Conservation (phyloP, 2,888 invertebrate genomes). For the Chromoteleia sp. region DNA sequence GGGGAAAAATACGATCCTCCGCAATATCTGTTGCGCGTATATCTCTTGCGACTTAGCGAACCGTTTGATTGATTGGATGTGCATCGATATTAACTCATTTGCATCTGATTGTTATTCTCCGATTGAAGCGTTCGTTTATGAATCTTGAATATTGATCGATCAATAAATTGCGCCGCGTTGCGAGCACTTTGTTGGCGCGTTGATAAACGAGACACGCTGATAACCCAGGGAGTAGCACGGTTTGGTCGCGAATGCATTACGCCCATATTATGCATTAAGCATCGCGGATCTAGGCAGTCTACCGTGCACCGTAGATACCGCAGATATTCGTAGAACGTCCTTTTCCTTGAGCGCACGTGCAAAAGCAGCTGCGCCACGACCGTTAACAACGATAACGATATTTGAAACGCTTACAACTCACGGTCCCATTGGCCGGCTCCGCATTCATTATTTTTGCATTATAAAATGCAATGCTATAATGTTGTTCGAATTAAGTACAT, state of each 20-base stretch:
- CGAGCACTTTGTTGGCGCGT: conserved; percentile 45
- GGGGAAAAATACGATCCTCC: conserved; percentile 11
- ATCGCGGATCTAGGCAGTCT: conserved; percentile 54
- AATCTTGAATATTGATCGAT: conserved; percentile 59
- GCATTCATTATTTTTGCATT: conserved; percentile 65
- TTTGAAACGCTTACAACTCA: conserved; percentile 72
- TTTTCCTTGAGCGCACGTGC: conserved; percentile 59
- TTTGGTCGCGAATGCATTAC: conserved; percentile 52
- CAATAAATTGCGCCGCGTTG: conserved; percentile 46
- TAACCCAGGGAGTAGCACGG: conserved; percentile 25
- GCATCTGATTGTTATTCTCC: conserved; percentile 58
- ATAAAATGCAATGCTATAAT: conserved; percentile 52
- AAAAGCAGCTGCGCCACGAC: conserved; percentile 70
- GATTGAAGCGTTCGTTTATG: conserved; percentile 44
- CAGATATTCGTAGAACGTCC: conserved; percentile 63
- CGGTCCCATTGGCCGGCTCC: conserved; percentile 57
- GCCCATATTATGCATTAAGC: conserved; percentile 58
- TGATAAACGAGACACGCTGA: conserved; percentile 57
- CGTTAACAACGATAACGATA: conserved; percentile 76
- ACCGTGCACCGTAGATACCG: conserved; percentile 51
- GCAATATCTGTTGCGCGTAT: conserved; percentile 18
- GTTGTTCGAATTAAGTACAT: conserved; percentile 50
- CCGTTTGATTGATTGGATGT: conserved; percentile 59
- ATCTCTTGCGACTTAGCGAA: conserved; percentile 19
- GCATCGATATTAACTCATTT: conserved; percentile 64